Base-by-base conservation (phyloP, 1,140 invertebrate genomes). In the Microplitis mediator region DNA sequence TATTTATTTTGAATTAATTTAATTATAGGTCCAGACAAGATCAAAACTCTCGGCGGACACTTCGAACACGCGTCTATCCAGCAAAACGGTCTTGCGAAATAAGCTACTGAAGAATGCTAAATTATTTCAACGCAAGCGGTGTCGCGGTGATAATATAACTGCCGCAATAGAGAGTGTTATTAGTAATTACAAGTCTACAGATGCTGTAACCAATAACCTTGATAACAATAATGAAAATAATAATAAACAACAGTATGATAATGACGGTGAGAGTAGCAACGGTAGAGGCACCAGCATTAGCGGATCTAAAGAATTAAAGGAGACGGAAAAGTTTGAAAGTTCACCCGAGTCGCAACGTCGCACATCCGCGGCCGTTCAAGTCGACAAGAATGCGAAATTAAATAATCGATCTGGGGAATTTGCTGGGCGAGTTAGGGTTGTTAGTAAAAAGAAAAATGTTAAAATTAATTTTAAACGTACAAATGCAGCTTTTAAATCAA, bases 41-140 rank as follows among this genome's bases (percentile, higher is more conserved):
- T 76, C 82, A 9, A 77, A 80, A 11, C 79, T 74, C 6, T 74
- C 81, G 39, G 76, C 79, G 8, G 76, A 79, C 9, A 82, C 78
- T 6, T 78, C 77, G 13, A 80, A 73, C 3, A 79, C 80, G 5
- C 77, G 77, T 23, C 76, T 84, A 13, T 77, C 82, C 4, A 76
- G 78, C 4, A 87, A 86, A 60, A 80, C 82, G 0, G 83, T 75
- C 2, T 67, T 86, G 4, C 81, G 81, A 45, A 86, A 87, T 58
- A 82, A 86, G 56, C 56, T 87, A 35, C 65, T 87, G 69, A 85
- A 86, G 64, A 85, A 86, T 54, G 86, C 85, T 34, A 86, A 86
- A 54, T 85, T 80, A 52, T 79, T 82, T 31, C 84, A 86, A 23
- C 80, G 83, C 1, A 85, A 86, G 51, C 80, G 82, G 4, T 83